Conservation (phyloP, 2,113 vertebrate species). For the Podarcis cretensis region DNA sequence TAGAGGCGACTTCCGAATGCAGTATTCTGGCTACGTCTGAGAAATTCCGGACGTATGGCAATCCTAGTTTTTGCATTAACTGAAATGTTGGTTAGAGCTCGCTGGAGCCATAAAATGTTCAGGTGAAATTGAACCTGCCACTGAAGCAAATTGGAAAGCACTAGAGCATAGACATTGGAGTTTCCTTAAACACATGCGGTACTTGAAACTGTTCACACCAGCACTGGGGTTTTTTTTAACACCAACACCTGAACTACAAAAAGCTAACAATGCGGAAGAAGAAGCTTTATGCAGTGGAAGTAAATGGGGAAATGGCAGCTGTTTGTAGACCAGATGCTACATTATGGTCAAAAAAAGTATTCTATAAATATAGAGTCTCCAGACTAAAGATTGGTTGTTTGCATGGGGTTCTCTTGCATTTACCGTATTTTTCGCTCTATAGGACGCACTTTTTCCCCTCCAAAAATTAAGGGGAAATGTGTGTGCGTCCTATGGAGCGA, state of each 20-base stretch:
- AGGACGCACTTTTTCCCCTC: no score
- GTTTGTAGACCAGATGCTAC: background rate
- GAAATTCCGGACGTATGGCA: no score
- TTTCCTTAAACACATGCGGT: no score
- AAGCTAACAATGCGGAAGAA: background rate
- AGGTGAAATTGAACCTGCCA: background rate
- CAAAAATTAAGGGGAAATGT: no score
- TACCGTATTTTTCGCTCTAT: no score
- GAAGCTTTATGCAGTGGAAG: background rate
- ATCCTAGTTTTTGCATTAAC: background rate
- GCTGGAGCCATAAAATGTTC: background rate
- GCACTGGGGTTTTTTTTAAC: background rate
- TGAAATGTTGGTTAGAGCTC: background rate
- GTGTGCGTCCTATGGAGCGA: no score
- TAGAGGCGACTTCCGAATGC: no score
- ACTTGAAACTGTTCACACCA: background rate
- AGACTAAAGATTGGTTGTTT: background rate
- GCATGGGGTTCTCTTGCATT: background rate
- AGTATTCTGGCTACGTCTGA: no score
- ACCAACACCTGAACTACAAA: background rate
- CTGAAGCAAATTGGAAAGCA: background rate
- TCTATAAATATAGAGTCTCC: background rate
- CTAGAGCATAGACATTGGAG: background rate
- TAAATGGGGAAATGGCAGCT: background rate
- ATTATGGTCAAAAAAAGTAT: background rate